Evolutionary conservation across 2,113 vertebrate genomes (phyloP).

Genomic region (Sceloporus tristichus): DNA sequence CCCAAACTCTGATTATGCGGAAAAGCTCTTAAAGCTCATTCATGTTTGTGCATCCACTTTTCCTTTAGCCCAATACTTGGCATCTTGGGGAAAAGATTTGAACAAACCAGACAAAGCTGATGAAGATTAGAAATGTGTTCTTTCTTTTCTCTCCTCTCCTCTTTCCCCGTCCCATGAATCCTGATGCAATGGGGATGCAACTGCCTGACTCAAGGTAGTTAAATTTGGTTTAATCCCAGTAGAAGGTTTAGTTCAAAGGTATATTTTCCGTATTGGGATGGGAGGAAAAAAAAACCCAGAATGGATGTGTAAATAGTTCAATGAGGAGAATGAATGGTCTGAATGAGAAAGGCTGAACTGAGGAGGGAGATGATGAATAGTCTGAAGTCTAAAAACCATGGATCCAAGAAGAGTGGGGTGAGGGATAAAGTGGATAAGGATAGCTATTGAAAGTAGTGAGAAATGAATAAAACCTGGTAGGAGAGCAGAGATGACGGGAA

Average conservation of each 20-base stretch:
- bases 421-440: neutral
- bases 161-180: too few relatives aligned
- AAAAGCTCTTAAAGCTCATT: neutral
- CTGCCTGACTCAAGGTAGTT: neutral
- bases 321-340: neutral
- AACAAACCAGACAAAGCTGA: neutral
- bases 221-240: neutral
- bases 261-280: neutral
- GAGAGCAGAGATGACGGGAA: neutral
- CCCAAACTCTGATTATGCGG: neutral
- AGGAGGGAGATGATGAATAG: neutral
- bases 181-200: neutral
- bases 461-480: neutral
- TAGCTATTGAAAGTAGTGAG: neutral
- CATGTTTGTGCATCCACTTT: neutral
- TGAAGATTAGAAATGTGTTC: neutral
- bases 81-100: neutral
- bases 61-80: neutral
- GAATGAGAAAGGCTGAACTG: neutral
- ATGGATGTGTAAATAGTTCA: constrained; percentile 25
- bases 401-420: neutral
- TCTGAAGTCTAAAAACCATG: neutral
- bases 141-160: neutral
- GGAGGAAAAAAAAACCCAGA: neutral
- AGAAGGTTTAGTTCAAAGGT: neutral